Percentiles rank a stretch among this genome's conserved stretches.
These are phyloP conservation scores for Drosophila novamexicana DNA, from an alignment of 1,140 invertebrate species.

Conservation along the genomic window DNA sequence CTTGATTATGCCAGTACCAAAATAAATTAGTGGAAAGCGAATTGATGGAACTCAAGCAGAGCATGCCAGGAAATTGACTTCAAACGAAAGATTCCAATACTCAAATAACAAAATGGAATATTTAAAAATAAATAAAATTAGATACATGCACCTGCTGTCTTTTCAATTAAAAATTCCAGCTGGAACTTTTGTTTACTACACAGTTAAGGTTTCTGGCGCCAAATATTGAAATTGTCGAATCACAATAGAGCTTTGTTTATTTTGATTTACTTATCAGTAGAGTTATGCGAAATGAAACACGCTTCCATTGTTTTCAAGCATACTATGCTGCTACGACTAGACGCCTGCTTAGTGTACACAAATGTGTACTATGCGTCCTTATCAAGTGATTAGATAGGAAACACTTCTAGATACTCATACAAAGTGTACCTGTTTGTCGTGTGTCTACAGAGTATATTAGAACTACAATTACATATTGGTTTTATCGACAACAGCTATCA, in stretches of 20 bases:
- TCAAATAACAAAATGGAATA: conserved; percentile 11
- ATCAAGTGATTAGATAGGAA: conserved; percentile 62
- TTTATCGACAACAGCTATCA: conserved; percentile 56
- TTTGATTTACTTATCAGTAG: conserved; percentile 43
- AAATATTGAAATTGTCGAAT: neutral
- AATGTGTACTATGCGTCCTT: conserved; percentile 1
- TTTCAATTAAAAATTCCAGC: neutral
- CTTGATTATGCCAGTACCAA: conserved; percentile 52
- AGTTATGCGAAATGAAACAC: conserved; percentile 34
- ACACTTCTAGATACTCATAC: conserved; percentile 29
- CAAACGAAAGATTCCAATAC: conserved; percentile 11
- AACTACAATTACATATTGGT: conserved; percentile 66
- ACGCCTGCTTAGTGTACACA: conserved; percentile 8
- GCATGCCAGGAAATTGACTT: conserved; percentile 28
- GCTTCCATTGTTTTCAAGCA: neutral
- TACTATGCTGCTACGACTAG: conserved; percentile 12
- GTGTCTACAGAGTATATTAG: conserved; percentile 48
- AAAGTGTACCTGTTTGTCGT: conserved; percentile 13
- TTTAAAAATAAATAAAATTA: neutral
- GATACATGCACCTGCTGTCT: neutral
- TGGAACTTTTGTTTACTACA: conserved; percentile 3
- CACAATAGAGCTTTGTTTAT: conserved; percentile 15
- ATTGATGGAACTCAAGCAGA: conserved; percentile 13
- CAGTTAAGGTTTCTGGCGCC: conserved; percentile 33
- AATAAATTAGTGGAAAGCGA: conserved; percentile 44